A percentile compares a stretch with the other conserved stretches of the same genome.
Evolutionary conservation across 2,797 vertebrate genomes (phyloP).

Genomic region (Arnoldichthys spilopterus): DNA sequence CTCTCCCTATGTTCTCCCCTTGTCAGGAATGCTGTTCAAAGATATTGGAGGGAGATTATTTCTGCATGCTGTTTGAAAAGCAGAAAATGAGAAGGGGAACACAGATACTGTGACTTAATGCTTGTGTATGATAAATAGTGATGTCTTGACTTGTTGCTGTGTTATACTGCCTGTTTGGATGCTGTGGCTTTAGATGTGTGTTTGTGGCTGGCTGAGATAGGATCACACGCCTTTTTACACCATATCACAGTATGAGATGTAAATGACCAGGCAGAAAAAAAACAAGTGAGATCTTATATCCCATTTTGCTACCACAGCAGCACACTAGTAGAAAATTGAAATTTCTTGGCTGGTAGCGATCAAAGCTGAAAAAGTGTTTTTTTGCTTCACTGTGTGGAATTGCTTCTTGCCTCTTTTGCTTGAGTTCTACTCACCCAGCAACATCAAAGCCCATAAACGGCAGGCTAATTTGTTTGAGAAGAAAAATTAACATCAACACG

Average conservation of each 20-base stretch:
- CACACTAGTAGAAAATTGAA: constrained; percentile 31
- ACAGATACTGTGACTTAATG: neutral
- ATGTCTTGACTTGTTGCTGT: constrained; percentile 23
- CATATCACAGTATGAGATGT: constrained; percentile 29
- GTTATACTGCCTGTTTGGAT: constrained; percentile 4
- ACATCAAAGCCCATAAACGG: constrained; percentile 52
- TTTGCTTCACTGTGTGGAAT: constrained; percentile 50
- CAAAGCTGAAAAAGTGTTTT: constrained; percentile 32
- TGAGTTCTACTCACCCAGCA: constrained; percentile 40
- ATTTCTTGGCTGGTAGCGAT: constrained; percentile 33
- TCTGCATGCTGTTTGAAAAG: neutral
- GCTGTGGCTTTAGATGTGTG: constrained; percentile 9
- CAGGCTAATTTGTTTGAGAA: constrained; percentile 46
- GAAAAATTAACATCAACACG: constrained; percentile 42
- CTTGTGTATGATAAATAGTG: neutral
- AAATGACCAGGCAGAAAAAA: constrained; percentile 31
- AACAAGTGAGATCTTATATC: constrained; percentile 23
- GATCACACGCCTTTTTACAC: constrained; percentile 4
- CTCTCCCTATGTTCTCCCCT: too few relatives aligned
- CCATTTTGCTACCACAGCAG: constrained; percentile 23
- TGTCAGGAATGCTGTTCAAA: too few relatives aligned
- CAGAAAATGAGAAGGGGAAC: neutral
- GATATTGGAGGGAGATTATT: neutral
- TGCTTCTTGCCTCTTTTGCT: constrained; percentile 47
- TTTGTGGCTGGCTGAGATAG: neutral